Base-by-base conservation (phyloP, 2,797 vertebrate species). In the Siniperca undulata region DNA sequence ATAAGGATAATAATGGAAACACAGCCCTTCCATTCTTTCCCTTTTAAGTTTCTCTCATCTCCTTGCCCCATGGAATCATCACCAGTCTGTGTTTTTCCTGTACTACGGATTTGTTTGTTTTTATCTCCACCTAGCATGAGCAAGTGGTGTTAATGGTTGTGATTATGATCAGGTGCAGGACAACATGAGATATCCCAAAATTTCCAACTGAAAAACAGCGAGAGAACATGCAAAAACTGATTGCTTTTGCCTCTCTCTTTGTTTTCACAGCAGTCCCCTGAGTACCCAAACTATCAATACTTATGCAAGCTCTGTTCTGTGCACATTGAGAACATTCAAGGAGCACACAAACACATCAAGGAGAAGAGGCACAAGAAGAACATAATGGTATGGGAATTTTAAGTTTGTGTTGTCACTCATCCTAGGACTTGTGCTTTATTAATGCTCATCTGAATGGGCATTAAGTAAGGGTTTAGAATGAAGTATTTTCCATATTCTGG, bases 351-450 rank as follows among this genome's bases (percentile, higher is more conserved):
- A 91, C 98, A 99, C 95, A 99, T 99, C 95, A 99, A 99, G 91
- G 98, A 99, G 94, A 99, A 99, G 91, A 96, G 98, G 22, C 98
- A 99, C 95, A 99, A 99, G 96, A 99, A 99, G 96, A 99, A 99
- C 94, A 97, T 98, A 77, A 97, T 96, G 97, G 98, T 93, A 69
- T 0, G 77, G 4, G 4, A 17, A 3, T 24, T 11, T 22, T 1
- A 20, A 20, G 27, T 97, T 7, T 46, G 53, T 52, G 8, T 52
- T 19, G 5, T 16, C 50, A 70, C 10, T 55, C 7, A 2, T 74
- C 42, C 16, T 22, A 7, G 9, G 7, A 24, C 8, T 20, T 53
- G 5, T 36, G 22, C 24, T 70, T 56, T 46, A 14, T 46, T 34
- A 9, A 48, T 38, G 17, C n/a, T 40, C 10, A 9, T 48, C 24